Evolutionary conservation across 2,888 invertebrate genomes (phyloP).

Genomic region (Patella ulyssiponensis): DNA sequence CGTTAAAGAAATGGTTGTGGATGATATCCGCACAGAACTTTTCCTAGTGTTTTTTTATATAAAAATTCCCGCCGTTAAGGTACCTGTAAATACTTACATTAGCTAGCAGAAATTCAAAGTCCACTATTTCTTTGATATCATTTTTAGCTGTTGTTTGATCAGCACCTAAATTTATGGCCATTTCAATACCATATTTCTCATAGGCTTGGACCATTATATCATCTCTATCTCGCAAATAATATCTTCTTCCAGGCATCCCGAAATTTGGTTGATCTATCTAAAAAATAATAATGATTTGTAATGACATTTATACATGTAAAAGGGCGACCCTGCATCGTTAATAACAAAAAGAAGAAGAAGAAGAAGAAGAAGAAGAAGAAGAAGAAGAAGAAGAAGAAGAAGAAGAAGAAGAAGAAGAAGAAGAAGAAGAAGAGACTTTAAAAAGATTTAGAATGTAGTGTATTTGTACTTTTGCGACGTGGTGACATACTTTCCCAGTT

Average conservation of each 20-base stretch:
- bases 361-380: no score
- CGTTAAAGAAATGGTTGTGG: background rate
- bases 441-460: no score
- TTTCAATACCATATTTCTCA: slow-evolving; percentile 86
- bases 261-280: slow-evolving; percentile 91
- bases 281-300: no score
- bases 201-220: slow-evolving; percentile 84
- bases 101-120: slow-evolving; percentile 90
- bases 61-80: no score
- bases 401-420: no score
- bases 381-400: no score
- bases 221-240: slow-evolving; percentile 76
- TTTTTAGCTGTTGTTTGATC: slow-evolving; percentile 78
- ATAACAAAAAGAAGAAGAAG: no score
- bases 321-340: background rate
- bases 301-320: slow-evolving; percentile 72
- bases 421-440: no score
- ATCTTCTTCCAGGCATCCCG: slow-evolving; percentile 86
- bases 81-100: slow-evolving; percentile 79
- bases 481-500: no score
- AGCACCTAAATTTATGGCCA: slow-evolving; percentile 86
- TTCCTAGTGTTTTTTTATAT: no score
- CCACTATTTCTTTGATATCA: slow-evolving; percentile 84
- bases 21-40: no score
- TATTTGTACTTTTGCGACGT: no score